These are phyloP conservation scores for Halcyon malimbica DNA, from an alignment of 2,113 vertebrate genomes.

Conservation along the genomic window DNA sequence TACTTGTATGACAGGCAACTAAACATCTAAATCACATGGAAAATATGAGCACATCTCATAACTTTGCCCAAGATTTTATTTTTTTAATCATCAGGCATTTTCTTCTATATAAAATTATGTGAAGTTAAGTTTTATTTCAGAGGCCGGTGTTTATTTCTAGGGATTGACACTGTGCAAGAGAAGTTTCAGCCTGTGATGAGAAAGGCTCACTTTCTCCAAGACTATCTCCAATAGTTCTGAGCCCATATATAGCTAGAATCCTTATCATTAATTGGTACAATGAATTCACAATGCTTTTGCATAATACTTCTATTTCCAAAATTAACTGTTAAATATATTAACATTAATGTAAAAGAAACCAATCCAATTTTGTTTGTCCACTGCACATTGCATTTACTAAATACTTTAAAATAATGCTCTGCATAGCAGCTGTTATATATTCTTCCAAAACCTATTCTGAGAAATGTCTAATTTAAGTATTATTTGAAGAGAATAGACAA, in stretches of 20 bases:
- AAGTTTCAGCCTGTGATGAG: background rate
- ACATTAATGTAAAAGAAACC: background rate
- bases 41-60: background rate
- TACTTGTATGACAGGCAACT: background rate
- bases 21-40: background rate
- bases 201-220: background rate
- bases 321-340: background rate
- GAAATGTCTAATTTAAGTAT: background rate
- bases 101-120: background rate
- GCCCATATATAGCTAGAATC: background rate
- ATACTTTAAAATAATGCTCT: background rate
- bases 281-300: background rate
- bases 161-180: background rate
- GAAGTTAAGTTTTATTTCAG: background rate
- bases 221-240: background rate
- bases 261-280: background rate
- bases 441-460: background rate
- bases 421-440: background rate
- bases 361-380: background rate
- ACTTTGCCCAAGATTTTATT: background rate
- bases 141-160: background rate
- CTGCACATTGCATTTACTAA: background rate
- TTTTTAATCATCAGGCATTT: background rate
- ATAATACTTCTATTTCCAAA: background rate
- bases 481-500: background rate